Evolutionary conservation across 2,888 invertebrate genomes (phyloP), one percentile per base, ranked within the genome.

Genomic region (Pasiphila rectangulata): DNA sequence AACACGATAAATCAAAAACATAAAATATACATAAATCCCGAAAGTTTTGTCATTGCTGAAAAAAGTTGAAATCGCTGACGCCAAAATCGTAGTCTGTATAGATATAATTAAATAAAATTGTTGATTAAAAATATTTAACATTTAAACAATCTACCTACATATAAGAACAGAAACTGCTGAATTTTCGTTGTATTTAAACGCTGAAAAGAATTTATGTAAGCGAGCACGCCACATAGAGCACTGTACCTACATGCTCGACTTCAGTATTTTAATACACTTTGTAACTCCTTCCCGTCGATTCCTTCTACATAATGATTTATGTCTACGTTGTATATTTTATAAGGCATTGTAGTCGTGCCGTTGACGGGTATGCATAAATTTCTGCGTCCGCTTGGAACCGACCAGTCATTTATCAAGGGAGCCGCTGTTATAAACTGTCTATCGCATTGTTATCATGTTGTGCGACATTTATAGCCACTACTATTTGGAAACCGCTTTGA

Each of bases 361-460:
- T 71, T 78, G 79, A 77, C 78, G 74, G 74, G 69, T 70, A 67
- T 76, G 74, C 75, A 81, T 79, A 81, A 79, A 79, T 81, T 73
- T 63, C 70, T 64, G 64, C 66, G 61, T 64, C 61, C 67, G 63
- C 67, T 67, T 59, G 66, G 61, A 68, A 38, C 63, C 53, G 46
- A 24, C 59, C 56, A 59, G 62, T 73, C 76, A 81, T 84, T 82
- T 77, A 81, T 84, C 83, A 84, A 69, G 63, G 61, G 69, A 61
- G 56, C 64, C 60, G 67, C 68, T 70, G 72, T 75, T 83, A 79
- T 77, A 79, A 79, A 72, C 74, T 73, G 77, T 78, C 83, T 74
- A 76, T 82, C 72, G 74, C 74, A 77, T 81, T 83, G 82, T 83
- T 83, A 79, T 80, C 77, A 68, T 71, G 74, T 77, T 69, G 68